Evolutionary conservation across 1,140 invertebrate species (phyloP).

Genomic region (Hycleus cichorii): DNA sequence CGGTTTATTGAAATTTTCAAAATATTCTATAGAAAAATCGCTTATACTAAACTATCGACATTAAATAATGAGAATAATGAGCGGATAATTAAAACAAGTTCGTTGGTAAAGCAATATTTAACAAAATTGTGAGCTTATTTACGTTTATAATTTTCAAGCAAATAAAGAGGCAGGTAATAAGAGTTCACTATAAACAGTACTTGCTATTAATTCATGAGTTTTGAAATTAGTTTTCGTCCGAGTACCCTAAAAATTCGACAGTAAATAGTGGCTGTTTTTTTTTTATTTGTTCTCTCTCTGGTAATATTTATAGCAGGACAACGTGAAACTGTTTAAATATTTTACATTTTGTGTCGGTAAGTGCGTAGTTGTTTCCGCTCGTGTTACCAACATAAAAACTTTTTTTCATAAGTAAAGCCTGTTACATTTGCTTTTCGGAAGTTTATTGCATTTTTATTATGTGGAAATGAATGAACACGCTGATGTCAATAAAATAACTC

Average conservation of each 20-base stretch:
- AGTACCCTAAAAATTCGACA: slow-evolving; percentile 16
- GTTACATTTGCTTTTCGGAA: slow-evolving; percentile 12
- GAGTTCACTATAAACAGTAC: too few species aligned
- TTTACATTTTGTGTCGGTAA: slow-evolving; percentile 10
- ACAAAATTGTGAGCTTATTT: too few species aligned
- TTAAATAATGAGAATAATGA: too few species aligned
- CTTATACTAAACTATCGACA: too few species aligned
- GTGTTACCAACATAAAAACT: slow-evolving; percentile 14
- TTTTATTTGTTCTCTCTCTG: slow-evolving; percentile 16
- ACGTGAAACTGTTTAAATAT: slow-evolving; percentile 17
- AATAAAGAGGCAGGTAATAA: too few species aligned
- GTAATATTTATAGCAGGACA: slow-evolving; percentile 17
- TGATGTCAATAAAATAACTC: slow-evolving; percentile 9
- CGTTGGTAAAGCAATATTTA: too few species aligned
- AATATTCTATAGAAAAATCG: too few species aligned
- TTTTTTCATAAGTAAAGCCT: slow-evolving; percentile 13
- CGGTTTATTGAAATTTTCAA: too few species aligned
- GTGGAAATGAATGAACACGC: slow-evolving; percentile 13
- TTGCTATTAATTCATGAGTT: slow-evolving; percentile 9
- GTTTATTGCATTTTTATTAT: slow-evolving; percentile 16
- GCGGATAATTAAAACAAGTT: too few species aligned
- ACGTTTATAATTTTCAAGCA: too few species aligned
- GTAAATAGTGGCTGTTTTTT: slow-evolving; percentile 10
- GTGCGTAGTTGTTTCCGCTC: slow-evolving; percentile 13
- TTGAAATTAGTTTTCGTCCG: slow-evolving; percentile 9